Conservation (phyloP, 2,888 invertebrate genomes). For the Leucania comma region DNA sequence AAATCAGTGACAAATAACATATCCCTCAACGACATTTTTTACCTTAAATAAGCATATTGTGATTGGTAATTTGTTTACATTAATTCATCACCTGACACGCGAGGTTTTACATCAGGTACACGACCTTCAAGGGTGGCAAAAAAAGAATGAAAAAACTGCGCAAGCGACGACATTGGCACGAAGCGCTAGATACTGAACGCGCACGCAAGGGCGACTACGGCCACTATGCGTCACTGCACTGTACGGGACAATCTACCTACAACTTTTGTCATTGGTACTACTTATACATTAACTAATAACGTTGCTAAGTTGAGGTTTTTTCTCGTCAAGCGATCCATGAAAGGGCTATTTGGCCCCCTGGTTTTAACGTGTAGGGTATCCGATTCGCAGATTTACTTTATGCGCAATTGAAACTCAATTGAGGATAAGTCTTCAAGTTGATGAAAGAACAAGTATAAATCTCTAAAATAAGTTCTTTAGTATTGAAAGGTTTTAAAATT, state of each 20-base stretch:
- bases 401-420: background rate
- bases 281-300: conserved; percentile 32
- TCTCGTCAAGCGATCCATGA: background rate
- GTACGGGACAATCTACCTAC: conserved; percentile 62
- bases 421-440: background rate
- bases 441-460: background rate
- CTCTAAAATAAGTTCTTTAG: background rate
- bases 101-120: conserved; percentile 82
- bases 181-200: conserved; percentile 79
- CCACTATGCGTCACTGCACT: conserved; percentile 66
- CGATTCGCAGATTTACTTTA: conserved; percentile 22
- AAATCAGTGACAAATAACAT: conserved; percentile 5
- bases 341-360: conserved; percentile 12
- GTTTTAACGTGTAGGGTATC: conserved; percentile 1
- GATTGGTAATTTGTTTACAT: conserved; percentile 74
- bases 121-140: conserved; percentile 85
- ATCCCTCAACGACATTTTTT: conserved; percentile 10
- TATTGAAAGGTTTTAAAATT: background rate
- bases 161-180: conserved; percentile 87
- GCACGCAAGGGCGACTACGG: conserved; percentile 85
- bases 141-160: conserved; percentile 77
- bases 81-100: conserved; percentile 80
- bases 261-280: conserved; percentile 42
- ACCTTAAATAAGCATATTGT: conserved; percentile 35
- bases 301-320: conserved; percentile 4